Percentiles rank a stretch among this genome's conserved stretches.
Evolutionary conservation across 2,113 vertebrate species (phyloP).

Genomic region (Genyomyrus donnyi): DNA sequence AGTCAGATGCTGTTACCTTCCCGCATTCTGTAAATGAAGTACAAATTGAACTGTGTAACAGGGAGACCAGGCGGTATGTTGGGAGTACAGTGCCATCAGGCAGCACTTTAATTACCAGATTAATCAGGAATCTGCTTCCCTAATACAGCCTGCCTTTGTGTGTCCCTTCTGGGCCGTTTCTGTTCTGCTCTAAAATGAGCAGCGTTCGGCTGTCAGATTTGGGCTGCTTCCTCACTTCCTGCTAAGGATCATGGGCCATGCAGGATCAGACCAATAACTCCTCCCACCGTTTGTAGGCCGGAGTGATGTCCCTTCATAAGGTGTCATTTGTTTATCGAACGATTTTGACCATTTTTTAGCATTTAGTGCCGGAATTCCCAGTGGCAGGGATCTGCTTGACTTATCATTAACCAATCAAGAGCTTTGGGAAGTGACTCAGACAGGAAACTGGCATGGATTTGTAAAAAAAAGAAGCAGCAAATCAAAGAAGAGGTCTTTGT

Average conservation of each 20-base stretch:
- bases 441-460: background rate
- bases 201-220: background rate
- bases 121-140: conserved; percentile 7
- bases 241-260: background rate
- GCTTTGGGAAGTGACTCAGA: background rate
- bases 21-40: conserved; percentile 19
- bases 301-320: background rate
- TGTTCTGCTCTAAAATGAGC: background rate
- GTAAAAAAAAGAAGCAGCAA: background rate
- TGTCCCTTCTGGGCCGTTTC: background rate
- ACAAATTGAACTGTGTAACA: conserved; percentile 21
- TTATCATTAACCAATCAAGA: background rate
- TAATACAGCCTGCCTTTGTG: background rate
- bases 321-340: background rate
- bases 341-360: background rate
- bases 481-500: background rate
- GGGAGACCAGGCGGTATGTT: background rate
- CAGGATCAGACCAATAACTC: background rate
- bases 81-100: background rate
- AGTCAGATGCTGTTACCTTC: background rate
- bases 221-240: background rate
- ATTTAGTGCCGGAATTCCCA: background rate
- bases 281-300: background rate
- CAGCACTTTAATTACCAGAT: conserved; percentile 18
- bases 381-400: background rate